A percentile compares a stretch with the other conserved stretches of the same genome.
phyloP scores from a whole-genome alignment of 2,888 invertebrate genomes.

The Halictus quadricinctus region DNA sequence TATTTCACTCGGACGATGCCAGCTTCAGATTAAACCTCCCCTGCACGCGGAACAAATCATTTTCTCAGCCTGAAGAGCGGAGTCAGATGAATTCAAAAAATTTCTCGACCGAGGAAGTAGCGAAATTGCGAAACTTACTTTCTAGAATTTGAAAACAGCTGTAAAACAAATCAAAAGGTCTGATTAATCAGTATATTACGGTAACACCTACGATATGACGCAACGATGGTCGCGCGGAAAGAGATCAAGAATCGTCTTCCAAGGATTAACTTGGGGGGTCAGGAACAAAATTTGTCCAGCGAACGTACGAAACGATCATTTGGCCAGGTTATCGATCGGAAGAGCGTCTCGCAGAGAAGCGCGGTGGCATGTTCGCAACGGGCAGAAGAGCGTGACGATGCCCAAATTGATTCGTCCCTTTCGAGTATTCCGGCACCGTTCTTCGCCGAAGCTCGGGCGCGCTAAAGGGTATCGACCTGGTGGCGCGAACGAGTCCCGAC shows the following conservation, averaged over 20 bases:
- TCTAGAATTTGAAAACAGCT: no score
- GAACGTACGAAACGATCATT: background rate
- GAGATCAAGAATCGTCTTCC: background rate
- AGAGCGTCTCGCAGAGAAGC: background rate
- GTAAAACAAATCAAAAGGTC: no score
- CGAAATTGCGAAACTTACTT: no score
- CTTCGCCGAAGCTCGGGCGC: slow-evolving; percentile 29
- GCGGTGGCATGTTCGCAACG: background rate
- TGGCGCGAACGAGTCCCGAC: slow-evolving; percentile 64
- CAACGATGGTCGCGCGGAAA: background rate
- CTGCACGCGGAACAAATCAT: background rate
- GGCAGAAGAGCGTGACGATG: slow-evolving; percentile 35
- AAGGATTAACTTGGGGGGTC: background rate
- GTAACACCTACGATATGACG: background rate
- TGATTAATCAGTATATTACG: no score
- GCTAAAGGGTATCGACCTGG: slow-evolving; percentile 65
- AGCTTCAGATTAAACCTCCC: background rate
- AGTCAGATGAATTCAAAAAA: background rate
- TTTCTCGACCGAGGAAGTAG: background rate
- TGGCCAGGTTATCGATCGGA: background rate
- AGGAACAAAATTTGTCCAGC: background rate
- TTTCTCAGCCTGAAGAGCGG: background rate
- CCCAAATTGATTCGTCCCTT: slow-evolving; percentile 65
- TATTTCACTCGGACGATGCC: background rate
- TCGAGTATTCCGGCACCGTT: slow-evolving; percentile 46